Base-by-base conservation (phyloP, 2,113 vertebrate genomes). In the Elachura formosa region DNA sequence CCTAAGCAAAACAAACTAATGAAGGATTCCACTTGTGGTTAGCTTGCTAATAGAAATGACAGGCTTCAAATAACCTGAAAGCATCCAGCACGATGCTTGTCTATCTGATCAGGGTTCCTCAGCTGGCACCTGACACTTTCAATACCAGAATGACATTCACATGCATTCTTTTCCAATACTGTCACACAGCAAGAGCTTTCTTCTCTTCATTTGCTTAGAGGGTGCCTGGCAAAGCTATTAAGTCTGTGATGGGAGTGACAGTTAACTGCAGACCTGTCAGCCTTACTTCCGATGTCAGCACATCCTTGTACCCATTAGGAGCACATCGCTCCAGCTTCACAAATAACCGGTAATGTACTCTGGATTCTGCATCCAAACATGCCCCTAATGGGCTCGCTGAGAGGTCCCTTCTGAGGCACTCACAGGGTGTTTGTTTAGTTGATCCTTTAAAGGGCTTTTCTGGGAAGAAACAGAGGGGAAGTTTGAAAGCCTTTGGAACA, bases 161-260 rank as follows among this genome's bases (percentile, higher is more conserved):
- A 96, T 95, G 96, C 95, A 96, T 98, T 97, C 97, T 96, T 97
- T 93, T 91, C 77, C 97, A 97, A 90, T 96, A 95, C 98, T 98
- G 98, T 98, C 98, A 98, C 95, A 97, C 96, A 95, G 97, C 96
- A 94, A 97, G 96, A 96, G 98, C 98, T 97, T 97, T 98, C 96
- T 97, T 97, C 97, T 97, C 97, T 97, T 97, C 97, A 80, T 98
- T 97, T 97, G 98, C 97, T 98, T 95, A 96, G 98, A 98, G 97
- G 95, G 96, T 96, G 97, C 98, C 98, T 97, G 97, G 97, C 96
- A 97, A 98, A 98, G 97, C 98, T 98, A 98, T 98, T 98, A 98
- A 98, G 97, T 94, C 89, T 97, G 98, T 97, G 98, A 98, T 97
- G 97, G 96, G 96, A 97, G 96, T 98, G 98, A 98, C 98, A 98